These are phyloP conservation scores for Eurosta solidaginis DNA, from an alignment of 1,140 invertebrate species.

Conservation along the genomic window DNA sequence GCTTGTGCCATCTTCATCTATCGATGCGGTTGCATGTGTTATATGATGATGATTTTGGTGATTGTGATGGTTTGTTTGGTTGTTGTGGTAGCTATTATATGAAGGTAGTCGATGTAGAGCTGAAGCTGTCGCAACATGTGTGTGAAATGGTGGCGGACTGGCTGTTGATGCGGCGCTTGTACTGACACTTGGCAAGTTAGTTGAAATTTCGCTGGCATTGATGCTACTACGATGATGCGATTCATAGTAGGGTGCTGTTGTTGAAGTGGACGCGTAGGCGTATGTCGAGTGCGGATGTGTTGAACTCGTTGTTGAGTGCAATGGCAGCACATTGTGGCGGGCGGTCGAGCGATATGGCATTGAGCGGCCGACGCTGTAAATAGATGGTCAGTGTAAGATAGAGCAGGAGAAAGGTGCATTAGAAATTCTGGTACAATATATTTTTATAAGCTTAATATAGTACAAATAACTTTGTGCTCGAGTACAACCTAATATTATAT, in stretches of 20 bases:
- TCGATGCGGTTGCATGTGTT: neutral
- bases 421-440: no score
- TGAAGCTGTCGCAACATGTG: neutral
- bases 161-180: neutral
- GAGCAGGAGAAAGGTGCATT: neutral
- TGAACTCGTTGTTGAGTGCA: constrained; percentile 7
- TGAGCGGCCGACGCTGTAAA: neutral
- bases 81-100: neutral
- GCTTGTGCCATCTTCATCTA: constrained; percentile 8
- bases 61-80: no score
- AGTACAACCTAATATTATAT: no score
- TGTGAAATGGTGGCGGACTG: constrained; percentile 21
- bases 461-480: no score
- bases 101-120: neutral
- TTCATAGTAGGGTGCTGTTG: neutral
- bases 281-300: neutral
- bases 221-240: neutral
- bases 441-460: no score
- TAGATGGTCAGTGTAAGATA: no score
- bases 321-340: constrained; percentile 16
- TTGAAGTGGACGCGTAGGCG: neutral
- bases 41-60: no score
- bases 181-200: neutral
- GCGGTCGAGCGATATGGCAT: neutral
- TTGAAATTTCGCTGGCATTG: neutral